phyloP scores from a whole-genome alignment of 2,888 invertebrate genomes.

The Melieria omissa region DNA sequence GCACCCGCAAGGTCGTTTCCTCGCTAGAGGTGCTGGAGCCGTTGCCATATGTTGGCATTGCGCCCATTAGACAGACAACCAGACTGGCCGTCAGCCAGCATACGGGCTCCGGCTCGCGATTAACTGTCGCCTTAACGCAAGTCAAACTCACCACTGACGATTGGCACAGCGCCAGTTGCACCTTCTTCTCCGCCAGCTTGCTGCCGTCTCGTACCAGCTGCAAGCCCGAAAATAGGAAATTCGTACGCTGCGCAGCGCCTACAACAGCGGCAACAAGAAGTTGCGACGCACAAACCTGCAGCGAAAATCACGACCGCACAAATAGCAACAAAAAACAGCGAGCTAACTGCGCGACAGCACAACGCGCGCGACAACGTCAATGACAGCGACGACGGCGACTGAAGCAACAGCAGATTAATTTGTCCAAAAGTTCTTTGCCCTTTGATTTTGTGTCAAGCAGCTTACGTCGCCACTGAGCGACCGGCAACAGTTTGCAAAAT shows the following conservation, averaged over 20 bases:
- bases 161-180: constrained; percentile 77
- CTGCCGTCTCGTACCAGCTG: constrained; percentile 47
- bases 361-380: background rate
- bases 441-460: too few relatives aligned
- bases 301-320: constrained; percentile 21
- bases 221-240: constrained; percentile 2
- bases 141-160: constrained; percentile 72
- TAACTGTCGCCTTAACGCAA: background rate
- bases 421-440: constrained; percentile 29
- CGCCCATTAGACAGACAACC: too few relatives aligned
- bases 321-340: background rate
- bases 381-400: constrained; percentile 7
- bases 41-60: too few relatives aligned
- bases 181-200: constrained; percentile 65
- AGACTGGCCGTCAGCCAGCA: too few relatives aligned
- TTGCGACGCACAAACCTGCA: background rate
- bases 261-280: background rate
- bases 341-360: constrained; percentile 9
- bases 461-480: background rate
- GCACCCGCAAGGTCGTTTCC: too few relatives aligned
- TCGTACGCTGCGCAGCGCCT: constrained; percentile 5
- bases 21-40: too few relatives aligned
- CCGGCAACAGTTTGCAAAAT: background rate
- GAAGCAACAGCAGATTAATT: constrained; percentile 26
- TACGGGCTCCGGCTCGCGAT: too few relatives aligned